phyloP scores from a whole-genome alignment of 2,797 vertebrate genomes.

The Crenuchus spilurus region DNA sequence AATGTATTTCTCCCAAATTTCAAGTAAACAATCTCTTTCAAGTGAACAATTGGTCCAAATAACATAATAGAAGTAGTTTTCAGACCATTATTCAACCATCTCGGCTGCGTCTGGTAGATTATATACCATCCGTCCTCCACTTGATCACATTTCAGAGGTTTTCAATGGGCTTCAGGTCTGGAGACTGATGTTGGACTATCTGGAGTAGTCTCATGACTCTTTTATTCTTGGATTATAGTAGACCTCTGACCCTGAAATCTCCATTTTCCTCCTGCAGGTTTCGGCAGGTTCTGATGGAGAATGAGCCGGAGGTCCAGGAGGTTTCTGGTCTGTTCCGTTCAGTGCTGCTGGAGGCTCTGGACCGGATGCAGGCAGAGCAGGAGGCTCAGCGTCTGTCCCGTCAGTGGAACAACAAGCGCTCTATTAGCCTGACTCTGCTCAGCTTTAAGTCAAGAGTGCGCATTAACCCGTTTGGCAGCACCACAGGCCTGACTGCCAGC shows the following conservation, averaged over 20 bases:
- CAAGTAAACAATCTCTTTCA: too few species aligned
- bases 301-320: slow-evolving; percentile 88
- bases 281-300: slow-evolving; percentile 84
- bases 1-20: too few species aligned
- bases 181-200: too few species aligned
- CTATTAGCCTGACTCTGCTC: slow-evolving; percentile 82
- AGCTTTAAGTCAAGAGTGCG: slow-evolving; percentile 87
- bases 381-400: slow-evolving; percentile 83
- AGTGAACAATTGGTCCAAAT: too few species aligned
- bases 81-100: too few species aligned
- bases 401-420: slow-evolving; percentile 90
- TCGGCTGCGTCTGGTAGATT: too few species aligned
- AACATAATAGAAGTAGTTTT: too few species aligned
- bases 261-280: slow-evolving; percentile 76
- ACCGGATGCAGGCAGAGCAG: slow-evolving; percentile 87
- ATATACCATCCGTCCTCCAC: too few species aligned
- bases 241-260: background rate
- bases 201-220: too few species aligned
- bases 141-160: too few species aligned
- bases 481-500: slow-evolving; percentile 83
- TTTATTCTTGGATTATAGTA: too few species aligned
- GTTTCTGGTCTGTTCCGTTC: slow-evolving; percentile 88
- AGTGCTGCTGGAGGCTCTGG: slow-evolving; percentile 85
- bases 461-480: slow-evolving; percentile 91
- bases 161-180: too few species aligned